A percentile compares a stretch with the other conserved stretches of the same genome.
These are phyloP conservation scores for Limnephilus rhombicus DNA, from an alignment of 2,888 invertebrate species.

Conservation along the genomic window DNA sequence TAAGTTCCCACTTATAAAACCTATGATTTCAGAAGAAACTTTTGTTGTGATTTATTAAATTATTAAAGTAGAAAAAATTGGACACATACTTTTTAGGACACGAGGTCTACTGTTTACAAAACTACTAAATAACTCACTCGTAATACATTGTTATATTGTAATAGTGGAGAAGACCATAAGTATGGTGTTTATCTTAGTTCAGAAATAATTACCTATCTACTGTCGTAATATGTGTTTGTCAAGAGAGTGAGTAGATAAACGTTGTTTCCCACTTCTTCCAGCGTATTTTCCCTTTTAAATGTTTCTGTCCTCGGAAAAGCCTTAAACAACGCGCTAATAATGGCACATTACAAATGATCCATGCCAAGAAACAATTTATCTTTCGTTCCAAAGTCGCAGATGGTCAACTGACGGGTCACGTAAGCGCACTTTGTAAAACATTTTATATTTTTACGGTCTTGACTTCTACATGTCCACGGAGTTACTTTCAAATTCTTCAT, in stretches of 20 bases:
- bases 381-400: slow-evolving; percentile 65
- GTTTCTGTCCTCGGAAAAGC: slow-evolving; percentile 35
- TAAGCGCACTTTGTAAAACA: slow-evolving; percentile 66
- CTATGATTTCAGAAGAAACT: no score
- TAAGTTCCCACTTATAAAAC: no score
- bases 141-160: no score
- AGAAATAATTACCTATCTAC: neutral
- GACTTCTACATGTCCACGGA: slow-evolving; percentile 10
- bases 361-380: slow-evolving; percentile 65
- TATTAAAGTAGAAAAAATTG: no score
- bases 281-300: slow-evolving; percentile 26
- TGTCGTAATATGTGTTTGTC: neutral
- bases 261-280: neutral
- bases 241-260: neutral
- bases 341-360: slow-evolving; percentile 66
- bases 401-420: slow-evolving; percentile 66
- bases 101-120: no score
- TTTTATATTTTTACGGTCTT: slow-evolving; percentile 64
- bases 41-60: no score
- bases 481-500: slow-evolving; percentile 32
- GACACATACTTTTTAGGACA: no score
- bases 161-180: no score
- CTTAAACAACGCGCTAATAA: slow-evolving; percentile 63
- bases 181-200: neutral
- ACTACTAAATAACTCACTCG: no score